Percentiles rank a stretch among this genome's conserved stretches.
Evolutionary conservation across 37 sponge, comb jelly and placozoan genomes (phyloP).

Genomic region (Geodia barretti): DNA sequence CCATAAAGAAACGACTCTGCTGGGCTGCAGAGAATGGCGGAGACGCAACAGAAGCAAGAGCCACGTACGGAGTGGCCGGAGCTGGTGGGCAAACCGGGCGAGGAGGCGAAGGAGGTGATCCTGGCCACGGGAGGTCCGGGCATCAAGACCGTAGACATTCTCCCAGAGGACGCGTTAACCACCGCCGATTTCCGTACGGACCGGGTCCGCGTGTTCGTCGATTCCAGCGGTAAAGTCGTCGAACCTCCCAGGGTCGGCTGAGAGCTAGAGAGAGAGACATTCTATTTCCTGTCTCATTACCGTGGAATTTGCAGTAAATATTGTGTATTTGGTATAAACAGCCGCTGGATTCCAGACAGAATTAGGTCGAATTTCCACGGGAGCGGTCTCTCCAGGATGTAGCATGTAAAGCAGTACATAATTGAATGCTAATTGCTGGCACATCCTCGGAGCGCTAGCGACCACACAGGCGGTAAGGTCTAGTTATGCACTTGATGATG

Average conservation of each 20-base stretch:
- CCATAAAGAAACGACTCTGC: neutral
- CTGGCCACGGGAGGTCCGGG: neutral
- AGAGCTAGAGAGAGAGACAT: no score
- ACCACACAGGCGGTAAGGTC: no score
- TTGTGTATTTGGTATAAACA: no score
- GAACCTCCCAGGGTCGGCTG: neutral
- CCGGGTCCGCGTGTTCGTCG: neutral
- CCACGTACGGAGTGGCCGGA: conserved; percentile 1
- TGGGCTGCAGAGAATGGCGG: neutral
- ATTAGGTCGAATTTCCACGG: no score
- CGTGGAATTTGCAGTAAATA: no score
- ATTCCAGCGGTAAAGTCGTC: neutral
- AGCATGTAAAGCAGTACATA: no score
- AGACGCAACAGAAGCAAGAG: neutral
- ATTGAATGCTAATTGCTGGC: no score
- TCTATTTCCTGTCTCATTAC: no score
- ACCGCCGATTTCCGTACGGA: neutral
- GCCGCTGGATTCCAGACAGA: no score
- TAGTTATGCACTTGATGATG: no score
- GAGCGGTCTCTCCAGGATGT: no score
- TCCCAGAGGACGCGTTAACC: neutral
- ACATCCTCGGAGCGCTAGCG: no score
- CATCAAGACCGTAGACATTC: neutral
- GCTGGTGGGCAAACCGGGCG: conserved; percentile 1
- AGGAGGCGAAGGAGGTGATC: conserved; percentile 13